Evolutionary conservation across 2,888 invertebrate species (phyloP), one percentile per base, ranked within the genome.

Genomic region (Acrobasis suavella): DNA sequence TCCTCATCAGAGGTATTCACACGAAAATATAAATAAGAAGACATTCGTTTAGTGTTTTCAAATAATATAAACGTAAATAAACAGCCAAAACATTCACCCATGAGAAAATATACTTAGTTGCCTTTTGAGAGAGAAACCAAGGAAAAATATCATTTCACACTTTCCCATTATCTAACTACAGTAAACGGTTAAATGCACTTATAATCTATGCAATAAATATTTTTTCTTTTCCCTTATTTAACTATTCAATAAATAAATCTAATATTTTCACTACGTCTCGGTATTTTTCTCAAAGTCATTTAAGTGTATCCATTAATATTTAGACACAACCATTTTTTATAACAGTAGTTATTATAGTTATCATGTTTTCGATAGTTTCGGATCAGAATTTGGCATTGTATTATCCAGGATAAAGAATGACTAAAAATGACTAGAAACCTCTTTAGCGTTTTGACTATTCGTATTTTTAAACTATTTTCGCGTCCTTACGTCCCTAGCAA

Each of bases 291-390:
- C 80, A 77, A 80, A 83, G 79, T 82, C 72, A 72, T 81, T 80
- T 78, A 74, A 72, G 83, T 87, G 87, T 89, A 85, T 89, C 87
- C 80, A 78, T 89, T 88, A 85, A 77, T 78, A 80, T 80, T 85
- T 88, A 89, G 91, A 92, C 91, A 92, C 91, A 92, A 92, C 91
- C 91, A 85, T 86, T 82, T 75, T 46, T 85, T 84, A 84, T 86
- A 89, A 87, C 86, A 88, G 88, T 90, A 89, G 75, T 78, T 80
- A 73, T 74, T 80, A 80, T 79, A 77, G 74, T 79, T 76, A 71
- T 76, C 73, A 65, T 72, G 69, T 65, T 77, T 72, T 74, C 65
- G 73, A 80, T 72, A 71, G 71, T 68, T 69, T 80, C 78, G 80
- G 81, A 73, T 83, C 80, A 81, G 85, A 81, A 81, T 90, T 91